Conservation (phyloP, 2,888 invertebrate genomes). For the Pantelozetes paolii region DNA sequence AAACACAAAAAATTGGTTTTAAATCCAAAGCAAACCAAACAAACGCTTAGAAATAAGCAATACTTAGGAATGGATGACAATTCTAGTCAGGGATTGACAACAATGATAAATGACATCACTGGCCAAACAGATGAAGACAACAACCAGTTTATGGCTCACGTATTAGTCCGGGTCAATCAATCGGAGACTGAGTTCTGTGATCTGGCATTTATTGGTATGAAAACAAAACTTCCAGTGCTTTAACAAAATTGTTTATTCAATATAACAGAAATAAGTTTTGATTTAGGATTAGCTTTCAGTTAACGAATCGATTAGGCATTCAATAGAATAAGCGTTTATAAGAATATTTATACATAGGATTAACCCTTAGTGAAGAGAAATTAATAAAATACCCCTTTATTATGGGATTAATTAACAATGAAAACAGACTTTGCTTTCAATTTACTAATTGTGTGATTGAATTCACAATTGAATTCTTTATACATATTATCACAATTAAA, state of each 20-base stretch:
- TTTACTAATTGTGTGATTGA: too few species aligned
- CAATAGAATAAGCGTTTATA: too few species aligned
- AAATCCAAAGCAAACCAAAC: neutral
- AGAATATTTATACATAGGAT: too few species aligned
- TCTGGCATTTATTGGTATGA: slow-evolving; percentile 39
- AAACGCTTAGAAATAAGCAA: neutral
- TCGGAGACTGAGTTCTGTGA: slow-evolving; percentile 39
- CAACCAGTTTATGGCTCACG: neutral
- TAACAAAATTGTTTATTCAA: neutral
- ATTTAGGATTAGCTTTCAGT: too few species aligned
- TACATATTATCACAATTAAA: too few species aligned
- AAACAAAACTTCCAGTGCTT: neutral
- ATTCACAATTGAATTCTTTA: too few species aligned
- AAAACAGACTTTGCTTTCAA: too few species aligned
- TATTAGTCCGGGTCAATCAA: slow-evolving; percentile 27
- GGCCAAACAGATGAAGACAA: neutral
- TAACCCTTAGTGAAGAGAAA: too few species aligned
- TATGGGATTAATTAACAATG: too few species aligned
- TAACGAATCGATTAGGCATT: too few species aligned
- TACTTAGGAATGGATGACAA: neutral
- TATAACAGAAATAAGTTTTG: too few species aligned
- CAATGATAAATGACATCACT: neutral
- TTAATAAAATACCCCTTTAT: too few species aligned
- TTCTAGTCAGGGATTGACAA: neutral
- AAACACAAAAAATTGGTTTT: neutral